Evolutionary conservation across 2,888 invertebrate genomes (phyloP).

Genomic region (Actias luna): DNA sequence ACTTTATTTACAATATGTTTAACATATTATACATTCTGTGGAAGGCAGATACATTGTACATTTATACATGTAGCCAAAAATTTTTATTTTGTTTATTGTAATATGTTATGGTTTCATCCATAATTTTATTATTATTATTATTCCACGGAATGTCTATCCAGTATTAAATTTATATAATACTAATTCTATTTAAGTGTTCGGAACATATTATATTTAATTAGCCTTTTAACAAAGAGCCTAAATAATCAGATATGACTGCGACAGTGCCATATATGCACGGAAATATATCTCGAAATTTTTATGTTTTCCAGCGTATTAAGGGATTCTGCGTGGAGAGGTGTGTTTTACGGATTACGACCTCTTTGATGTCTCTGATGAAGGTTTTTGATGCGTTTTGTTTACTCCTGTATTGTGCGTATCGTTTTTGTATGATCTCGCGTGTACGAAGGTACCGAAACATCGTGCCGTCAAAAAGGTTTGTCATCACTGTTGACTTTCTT

Average conservation of each 20-base stretch:
- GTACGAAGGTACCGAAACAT: background rate
- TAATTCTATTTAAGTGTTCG: too few relatives aligned
- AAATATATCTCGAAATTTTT: constrained; percentile 31
- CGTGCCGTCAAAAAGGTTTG: background rate
- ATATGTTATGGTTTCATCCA: too few relatives aligned
- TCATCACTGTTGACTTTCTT: background rate
- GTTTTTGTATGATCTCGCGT: background rate
- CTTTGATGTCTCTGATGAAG: constrained; percentile 72
- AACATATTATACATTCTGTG: too few relatives aligned
- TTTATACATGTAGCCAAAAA: too few relatives aligned
- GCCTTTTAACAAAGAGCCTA: background rate
- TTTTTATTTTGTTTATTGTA: too few relatives aligned
- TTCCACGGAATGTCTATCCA: too few relatives aligned
- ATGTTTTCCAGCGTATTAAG: constrained; percentile 58
- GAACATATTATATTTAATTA: background rate
- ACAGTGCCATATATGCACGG: constrained; percentile 40
- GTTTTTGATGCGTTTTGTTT: constrained; percentile 70
- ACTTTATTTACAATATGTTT: too few relatives aligned
- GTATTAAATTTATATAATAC: too few relatives aligned
- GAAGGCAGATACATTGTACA: too few relatives aligned
- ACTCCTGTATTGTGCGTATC: constrained; percentile 33
- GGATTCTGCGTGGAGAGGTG: constrained; percentile 62
- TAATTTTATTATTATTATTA: too few relatives aligned
- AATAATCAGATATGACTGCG: background rate
- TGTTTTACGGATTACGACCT: constrained; percentile 72